Evolutionary conservation across 2,113 vertebrate species (phyloP), one percentile per base, ranked within the genome.

Genomic region (Cheilinus undulatus): DNA sequence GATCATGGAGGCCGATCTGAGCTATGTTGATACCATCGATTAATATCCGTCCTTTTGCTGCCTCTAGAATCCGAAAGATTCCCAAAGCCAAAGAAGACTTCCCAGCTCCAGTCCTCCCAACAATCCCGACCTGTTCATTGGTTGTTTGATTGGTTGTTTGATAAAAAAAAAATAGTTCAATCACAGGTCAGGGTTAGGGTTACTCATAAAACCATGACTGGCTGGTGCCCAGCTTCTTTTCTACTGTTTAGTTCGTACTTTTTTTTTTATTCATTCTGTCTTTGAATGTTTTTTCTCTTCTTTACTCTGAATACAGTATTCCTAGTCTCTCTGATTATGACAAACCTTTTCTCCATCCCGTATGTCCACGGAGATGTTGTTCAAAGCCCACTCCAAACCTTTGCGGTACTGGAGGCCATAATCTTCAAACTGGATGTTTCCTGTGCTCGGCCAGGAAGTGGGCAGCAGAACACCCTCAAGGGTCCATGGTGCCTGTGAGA

Each of bases 91-190:
- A 92, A 6, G 95, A 96, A 15, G 97, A 97, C 82, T 99, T 99
- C 52, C 97, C 97, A 0, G 97, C 96, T 61, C 97, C 97, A 0
- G 97, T 98, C 80, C 97, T 94, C 70, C 97, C 97, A 61, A 96
- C 96, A 36, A 99, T 94, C 72, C 97, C 97, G 12, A 99, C 91
- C 97, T 99, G 58, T 32, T 20, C 81, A 69, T 76, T 15, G 26
- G 15, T 0, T 40, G 61, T 72, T 50, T 50, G 20, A 49, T n/a
- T n/a, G n/a, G n/a, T n/a, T n/a, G n/a, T n/a, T n/a, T n/a, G n/a
- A n/a, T n/a, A n/a, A n/a, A n/a, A n/a, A n/a, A n/a, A n/a, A n/a
- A n/a, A n/a, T n/a, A n/a, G n/a, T n/a, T n/a, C n/a, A n/a, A n/a
- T n/a, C n/a, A n/a, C n/a, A n/a, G n/a, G n/a, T n/a, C n/a, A n/a